Evolutionary conservation across 2,888 invertebrate genomes (phyloP).

Genomic region (Mechanitis mazaeus): DNA sequence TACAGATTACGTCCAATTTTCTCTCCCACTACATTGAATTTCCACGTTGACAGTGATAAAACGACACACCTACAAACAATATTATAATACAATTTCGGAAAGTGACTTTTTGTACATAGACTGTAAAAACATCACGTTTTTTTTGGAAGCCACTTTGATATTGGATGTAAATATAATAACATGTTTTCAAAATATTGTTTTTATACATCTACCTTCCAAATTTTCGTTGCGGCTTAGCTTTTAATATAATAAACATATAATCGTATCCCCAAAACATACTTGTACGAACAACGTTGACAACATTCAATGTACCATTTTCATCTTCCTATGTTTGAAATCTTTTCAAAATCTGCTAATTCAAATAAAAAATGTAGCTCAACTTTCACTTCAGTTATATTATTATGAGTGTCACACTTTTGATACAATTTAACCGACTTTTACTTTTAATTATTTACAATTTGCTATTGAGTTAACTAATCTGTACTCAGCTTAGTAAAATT

Average conservation of each 20-base stretch:
- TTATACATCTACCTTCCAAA: not conserved
- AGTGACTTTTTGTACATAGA: slow-evolving; percentile 8
- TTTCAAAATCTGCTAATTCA: too few species aligned
- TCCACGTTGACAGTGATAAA: slow-evolving; percentile 18
- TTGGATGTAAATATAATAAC: not conserved
- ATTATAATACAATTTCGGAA: slow-evolving; percentile 12
- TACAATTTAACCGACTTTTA: slow-evolving; percentile 7
- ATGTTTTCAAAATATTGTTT: slow-evolving; percentile 3
- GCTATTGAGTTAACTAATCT: not conserved
- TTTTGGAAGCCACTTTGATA: not conserved
- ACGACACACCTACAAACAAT: slow-evolving; percentile 11
- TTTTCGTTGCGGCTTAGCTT: too few species aligned
- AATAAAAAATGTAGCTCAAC: too few species aligned
- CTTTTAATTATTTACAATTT: not conserved
- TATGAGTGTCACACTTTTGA: not conserved
- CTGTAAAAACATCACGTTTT: slow-evolving; percentile 2
- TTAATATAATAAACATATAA: too few species aligned
- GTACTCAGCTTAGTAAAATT: slow-evolving; percentile 13
- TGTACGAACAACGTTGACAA: too few species aligned
- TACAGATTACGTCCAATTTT: slow-evolving; percentile 67
- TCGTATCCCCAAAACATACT: too few species aligned
- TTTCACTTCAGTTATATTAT: too few species aligned
- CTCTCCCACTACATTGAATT: slow-evolving; percentile 49
- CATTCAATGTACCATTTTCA: too few species aligned
- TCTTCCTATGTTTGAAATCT: too few species aligned